phyloP scores from a whole-genome alignment of 2,888 invertebrate genomes.

The Acheta domesticus region DNA sequence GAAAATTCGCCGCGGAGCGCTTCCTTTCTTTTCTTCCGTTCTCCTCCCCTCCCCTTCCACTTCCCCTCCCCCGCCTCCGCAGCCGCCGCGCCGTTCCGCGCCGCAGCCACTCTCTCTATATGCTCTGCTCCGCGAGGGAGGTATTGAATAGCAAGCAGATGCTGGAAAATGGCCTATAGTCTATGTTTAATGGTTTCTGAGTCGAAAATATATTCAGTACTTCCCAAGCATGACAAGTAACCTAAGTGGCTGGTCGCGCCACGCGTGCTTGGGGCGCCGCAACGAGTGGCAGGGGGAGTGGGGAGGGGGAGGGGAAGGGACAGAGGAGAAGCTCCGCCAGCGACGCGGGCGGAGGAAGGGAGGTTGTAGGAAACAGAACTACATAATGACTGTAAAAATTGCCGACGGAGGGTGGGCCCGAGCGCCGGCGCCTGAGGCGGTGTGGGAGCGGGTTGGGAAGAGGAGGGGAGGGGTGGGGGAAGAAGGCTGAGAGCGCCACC shows the following conservation, averaged over 20 bases:
- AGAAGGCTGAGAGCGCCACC: not conserved
- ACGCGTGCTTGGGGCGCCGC: not conserved
- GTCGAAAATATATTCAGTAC: conserved; percentile 9
- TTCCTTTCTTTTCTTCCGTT: not conserved
- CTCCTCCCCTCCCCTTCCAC: not conserved
- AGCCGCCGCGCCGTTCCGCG: not conserved
- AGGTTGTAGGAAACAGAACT: not conserved
- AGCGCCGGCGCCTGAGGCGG: not conserved
- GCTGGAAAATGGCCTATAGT: conserved; percentile 7
- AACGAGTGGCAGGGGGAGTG: not conserved
- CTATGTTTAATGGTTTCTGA: conserved; percentile 18
- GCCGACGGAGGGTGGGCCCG: not conserved
- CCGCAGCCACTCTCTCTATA: not conserved
- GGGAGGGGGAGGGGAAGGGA: not conserved
- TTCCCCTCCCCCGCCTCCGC: not conserved
- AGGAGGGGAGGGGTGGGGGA: not conserved
- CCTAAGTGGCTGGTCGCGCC: not conserved
- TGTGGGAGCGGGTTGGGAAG: not conserved
- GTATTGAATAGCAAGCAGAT: conserved; percentile 18
- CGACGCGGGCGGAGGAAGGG: not conserved
- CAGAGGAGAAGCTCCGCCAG: not conserved
- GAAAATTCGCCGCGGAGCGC: not conserved
- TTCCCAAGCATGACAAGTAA: conserved; percentile 18
- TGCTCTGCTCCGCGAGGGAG: not conserved
- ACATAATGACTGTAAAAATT: conserved; percentile 9